A percentile compares a stretch with the other conserved stretches of the same genome.
phyloP scores from a whole-genome alignment of 2,113 vertebrate genomes.

The Ophthalmotilapia sp. region DNA sequence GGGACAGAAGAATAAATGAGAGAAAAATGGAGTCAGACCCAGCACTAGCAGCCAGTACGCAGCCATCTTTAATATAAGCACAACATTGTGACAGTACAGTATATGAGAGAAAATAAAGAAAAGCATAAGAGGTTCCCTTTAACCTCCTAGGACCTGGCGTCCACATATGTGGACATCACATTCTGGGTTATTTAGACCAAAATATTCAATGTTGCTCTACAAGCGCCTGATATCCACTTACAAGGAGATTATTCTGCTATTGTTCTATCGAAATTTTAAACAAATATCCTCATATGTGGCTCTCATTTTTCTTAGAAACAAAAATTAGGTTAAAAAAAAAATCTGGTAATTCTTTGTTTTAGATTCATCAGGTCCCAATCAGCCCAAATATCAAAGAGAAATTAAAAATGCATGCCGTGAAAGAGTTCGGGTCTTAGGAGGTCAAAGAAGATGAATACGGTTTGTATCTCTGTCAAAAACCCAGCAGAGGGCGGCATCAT shows the following conservation, averaged over 20 bases:
- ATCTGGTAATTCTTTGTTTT: neutral
- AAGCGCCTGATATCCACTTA: neutral
- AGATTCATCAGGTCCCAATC: neutral
- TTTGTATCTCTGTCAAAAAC: neutral
- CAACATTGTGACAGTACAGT: neutral
- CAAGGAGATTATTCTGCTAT: fast-evolving
- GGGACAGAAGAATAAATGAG: neutral
- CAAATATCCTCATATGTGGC: neutral
- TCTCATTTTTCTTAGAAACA: neutral
- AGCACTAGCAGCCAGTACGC: neutral
- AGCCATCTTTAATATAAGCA: neutral
- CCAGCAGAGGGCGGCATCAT: conserved; percentile 29
- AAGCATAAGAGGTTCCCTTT: neutral
- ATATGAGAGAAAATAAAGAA: neutral
- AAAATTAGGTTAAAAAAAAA: neutral
- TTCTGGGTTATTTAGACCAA: neutral
- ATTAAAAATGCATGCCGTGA: neutral
- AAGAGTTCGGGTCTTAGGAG: fast-evolving
- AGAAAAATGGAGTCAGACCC: neutral
- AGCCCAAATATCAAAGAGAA: neutral
- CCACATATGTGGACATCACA: neutral
- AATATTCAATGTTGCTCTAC: neutral
- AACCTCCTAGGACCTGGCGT: neutral
- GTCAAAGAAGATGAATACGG: fast-evolving
- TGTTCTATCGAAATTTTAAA: neutral